Evolutionary conservation across 2,797 vertebrate species (phyloP).

Genomic region (Melanogrammus aeglefinus): DNA sequence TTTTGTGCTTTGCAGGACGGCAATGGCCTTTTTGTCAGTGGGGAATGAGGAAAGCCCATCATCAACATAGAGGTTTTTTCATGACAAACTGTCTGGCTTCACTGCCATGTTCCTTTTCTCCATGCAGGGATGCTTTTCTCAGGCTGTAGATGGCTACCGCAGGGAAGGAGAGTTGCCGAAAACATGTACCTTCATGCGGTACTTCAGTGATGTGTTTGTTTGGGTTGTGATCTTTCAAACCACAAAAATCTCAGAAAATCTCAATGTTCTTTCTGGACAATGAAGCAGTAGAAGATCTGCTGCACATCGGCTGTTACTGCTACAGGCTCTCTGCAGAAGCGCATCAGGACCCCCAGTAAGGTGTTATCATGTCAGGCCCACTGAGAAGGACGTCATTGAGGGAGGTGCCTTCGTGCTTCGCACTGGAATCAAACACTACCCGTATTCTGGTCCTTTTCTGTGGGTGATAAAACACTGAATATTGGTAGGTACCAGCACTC

Average conservation of each 20-base stretch:
- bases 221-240: neutral
- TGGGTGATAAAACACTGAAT: slow-evolving; percentile 22
- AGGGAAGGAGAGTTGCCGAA: neutral
- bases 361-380: neutral
- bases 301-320: neutral
- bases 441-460: neutral
- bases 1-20: too few species aligned
- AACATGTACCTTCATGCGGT: slow-evolving; percentile 2
- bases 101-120: too few species aligned
- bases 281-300: neutral
- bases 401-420: neutral
- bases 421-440: neutral
- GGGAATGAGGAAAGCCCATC: too few species aligned
- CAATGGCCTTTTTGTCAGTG: too few species aligned
- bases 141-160: too few species aligned
- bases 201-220: slow-evolving; percentile 1
- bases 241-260: neutral
- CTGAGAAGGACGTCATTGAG: slow-evolving; percentile 3
- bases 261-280: neutral
- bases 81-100: too few species aligned
- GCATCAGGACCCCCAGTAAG: neutral
- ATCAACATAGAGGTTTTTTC: too few species aligned
- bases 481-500: slow-evolving; percentile 32
- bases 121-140: too few species aligned
- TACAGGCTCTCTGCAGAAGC: neutral